Evolutionary conservation across 2,888 invertebrate genomes (phyloP).

Genomic region (Agrotis puta): DNA sequence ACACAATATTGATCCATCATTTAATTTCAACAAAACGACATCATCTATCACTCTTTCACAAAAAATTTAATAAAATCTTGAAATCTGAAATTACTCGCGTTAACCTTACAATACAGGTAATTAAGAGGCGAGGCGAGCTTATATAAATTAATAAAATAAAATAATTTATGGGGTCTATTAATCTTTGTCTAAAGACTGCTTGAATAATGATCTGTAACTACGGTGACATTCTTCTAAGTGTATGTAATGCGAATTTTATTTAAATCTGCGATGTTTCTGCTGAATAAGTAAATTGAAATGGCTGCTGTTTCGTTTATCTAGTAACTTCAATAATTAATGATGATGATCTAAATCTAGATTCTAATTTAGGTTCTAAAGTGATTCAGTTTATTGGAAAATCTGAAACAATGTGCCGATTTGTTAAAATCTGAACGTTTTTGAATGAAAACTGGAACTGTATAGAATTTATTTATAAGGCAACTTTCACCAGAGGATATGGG

Average conservation of each 20-base stretch:
- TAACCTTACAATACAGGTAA: conserved; percentile 52
- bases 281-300: conserved; percentile 20
- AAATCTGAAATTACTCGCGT: conserved; percentile 32
- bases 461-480: too few species aligned
- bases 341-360: neutral
- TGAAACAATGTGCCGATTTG: too few species aligned
- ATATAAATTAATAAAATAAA: conserved; percentile 61
- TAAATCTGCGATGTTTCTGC: conserved; percentile 42
- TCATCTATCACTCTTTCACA: conserved; percentile 35
- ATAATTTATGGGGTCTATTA: conserved; percentile 50
- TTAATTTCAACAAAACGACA: neutral
- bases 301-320: conserved; percentile 17
- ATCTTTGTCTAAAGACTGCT: conserved; percentile 39
- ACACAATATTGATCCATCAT: neutral
- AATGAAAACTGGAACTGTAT: too few species aligned
- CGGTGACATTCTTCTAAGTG: conserved; percentile 38
- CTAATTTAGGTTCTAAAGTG: neutral
- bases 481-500: too few species aligned
- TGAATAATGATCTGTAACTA: conserved; percentile 55
- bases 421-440: too few species aligned
- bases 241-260: conserved; percentile 57
- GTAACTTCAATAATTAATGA: neutral
- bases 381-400: neutral
- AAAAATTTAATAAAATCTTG: conserved; percentile 25
- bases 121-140: conserved; percentile 43